phyloP scores from a whole-genome alignment of 2,113 vertebrate genomes.

The Actenoides lindsayi region DNA sequence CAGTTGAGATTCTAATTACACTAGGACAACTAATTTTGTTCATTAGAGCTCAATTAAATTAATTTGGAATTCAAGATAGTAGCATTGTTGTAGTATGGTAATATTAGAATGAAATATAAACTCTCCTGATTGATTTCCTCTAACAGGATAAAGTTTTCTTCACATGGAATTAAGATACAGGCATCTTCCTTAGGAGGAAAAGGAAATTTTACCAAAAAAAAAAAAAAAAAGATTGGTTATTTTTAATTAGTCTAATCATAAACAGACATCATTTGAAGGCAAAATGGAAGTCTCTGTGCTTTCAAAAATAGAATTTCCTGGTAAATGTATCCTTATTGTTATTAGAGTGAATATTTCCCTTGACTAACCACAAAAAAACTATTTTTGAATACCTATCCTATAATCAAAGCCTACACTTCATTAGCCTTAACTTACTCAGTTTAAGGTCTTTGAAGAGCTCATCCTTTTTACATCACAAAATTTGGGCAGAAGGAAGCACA shows the following conservation, averaged over 20 bases:
- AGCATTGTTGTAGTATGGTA: conserved; percentile 42
- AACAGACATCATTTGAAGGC: conserved; percentile 35
- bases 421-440: not conserved
- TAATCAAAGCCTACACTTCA: not conserved
- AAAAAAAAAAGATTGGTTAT: conserved; percentile 9
- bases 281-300: conserved; percentile 30
- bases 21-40: conserved; percentile 68
- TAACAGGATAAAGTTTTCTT: conserved; percentile 62
- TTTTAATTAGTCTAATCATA: conserved; percentile 5
- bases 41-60: conserved; percentile 70
- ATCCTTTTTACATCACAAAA: not conserved
- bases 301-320: not conserved
- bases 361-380: not conserved
- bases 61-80: conserved; percentile 65
- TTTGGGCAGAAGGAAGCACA: not conserved
- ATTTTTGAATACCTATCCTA: not conserved
- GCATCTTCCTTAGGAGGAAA: conserved; percentile 34
- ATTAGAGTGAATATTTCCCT: not conserved
- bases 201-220: conserved; percentile 17
- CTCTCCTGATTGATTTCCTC: conserved; percentile 50
- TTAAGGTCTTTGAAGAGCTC: not conserved
- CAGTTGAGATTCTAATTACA: conserved; percentile 62
- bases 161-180: conserved; percentile 35
- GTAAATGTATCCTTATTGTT: conserved; percentile 10
- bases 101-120: conserved; percentile 67